Conservation (phyloP, 1,140 invertebrate genomes). For the Holcopasites calliopsidis region DNA sequence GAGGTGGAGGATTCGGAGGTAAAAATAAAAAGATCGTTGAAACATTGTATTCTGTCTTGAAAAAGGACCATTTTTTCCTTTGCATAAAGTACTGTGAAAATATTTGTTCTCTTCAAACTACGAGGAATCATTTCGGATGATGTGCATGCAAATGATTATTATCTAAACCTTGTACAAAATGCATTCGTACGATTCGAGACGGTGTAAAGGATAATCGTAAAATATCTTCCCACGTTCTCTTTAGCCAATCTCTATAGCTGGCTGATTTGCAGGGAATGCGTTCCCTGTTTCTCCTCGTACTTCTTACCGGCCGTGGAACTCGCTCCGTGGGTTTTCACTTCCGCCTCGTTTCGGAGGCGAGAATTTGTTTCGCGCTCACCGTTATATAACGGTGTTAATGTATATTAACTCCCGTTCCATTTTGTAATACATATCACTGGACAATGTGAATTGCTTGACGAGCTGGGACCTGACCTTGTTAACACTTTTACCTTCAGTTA, state of each 20-base stretch:
- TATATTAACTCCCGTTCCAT: no score
- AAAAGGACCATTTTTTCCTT: no score
- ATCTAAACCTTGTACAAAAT: background rate
- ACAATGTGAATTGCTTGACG: no score
- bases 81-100: no score
- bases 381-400: no score
- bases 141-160: background rate
- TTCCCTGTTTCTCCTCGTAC: background rate
- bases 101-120: no score
- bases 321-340: constrained; percentile 28
- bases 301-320: constrained; percentile 8
- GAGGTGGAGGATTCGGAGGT: constrained; percentile 37
- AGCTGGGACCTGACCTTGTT: no score
- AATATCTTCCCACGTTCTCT: constrained; percentile 15
- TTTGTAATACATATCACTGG: no score
- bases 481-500: no score
- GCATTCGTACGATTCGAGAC: background rate
- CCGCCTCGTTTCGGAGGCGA: constrained; percentile 1
- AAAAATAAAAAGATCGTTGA: no score
- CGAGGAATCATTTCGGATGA: background rate
- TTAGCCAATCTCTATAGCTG: background rate
- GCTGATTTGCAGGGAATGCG: background rate
- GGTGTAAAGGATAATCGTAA: background rate
- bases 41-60: no score
- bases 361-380: background rate